These are phyloP conservation scores for Heliconius hortense DNA, from an alignment of 2,888 invertebrate genomes.

Conservation along the genomic window DNA sequence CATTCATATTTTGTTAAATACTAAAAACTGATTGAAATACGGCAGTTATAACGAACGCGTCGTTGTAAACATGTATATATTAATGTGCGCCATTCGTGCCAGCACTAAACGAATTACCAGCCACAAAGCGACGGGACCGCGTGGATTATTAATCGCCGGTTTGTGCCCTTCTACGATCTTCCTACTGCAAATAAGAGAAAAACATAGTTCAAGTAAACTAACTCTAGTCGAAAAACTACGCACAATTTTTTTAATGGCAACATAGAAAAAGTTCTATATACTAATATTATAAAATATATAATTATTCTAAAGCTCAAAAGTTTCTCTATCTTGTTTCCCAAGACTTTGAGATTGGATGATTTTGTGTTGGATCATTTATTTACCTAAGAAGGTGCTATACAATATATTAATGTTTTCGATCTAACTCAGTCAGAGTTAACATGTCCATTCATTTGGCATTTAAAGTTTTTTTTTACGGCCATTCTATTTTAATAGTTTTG, in stretches of 20 bases:
- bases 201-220: slow-evolving; percentile 18
- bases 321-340: too few species aligned
- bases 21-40: neutral
- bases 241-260: neutral
- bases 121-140: slow-evolving; percentile 53
- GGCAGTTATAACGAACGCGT: neutral
- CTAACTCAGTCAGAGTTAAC: too few species aligned
- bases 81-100: slow-evolving; percentile 41
- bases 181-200: slow-evolving; percentile 13
- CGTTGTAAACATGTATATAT: slow-evolving; percentile 20
- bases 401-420: too few species aligned
- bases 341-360: too few species aligned
- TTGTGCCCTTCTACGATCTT: slow-evolving; percentile 47
- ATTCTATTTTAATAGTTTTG: too few species aligned
- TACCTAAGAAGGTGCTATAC: too few species aligned
- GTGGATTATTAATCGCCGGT: slow-evolving; percentile 64
- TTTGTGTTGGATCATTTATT: too few species aligned
- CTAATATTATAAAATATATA: too few species aligned
- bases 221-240: neutral
- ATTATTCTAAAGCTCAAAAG: too few species aligned
- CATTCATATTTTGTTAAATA: neutral
- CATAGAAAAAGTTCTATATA: too few species aligned
- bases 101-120: slow-evolving; percentile 60
- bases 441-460: too few species aligned
- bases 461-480: too few species aligned